These are phyloP conservation scores for Leptonema lineaticorne DNA, from an alignment of 1,140 invertebrate genomes.

Conservation along the genomic window DNA sequence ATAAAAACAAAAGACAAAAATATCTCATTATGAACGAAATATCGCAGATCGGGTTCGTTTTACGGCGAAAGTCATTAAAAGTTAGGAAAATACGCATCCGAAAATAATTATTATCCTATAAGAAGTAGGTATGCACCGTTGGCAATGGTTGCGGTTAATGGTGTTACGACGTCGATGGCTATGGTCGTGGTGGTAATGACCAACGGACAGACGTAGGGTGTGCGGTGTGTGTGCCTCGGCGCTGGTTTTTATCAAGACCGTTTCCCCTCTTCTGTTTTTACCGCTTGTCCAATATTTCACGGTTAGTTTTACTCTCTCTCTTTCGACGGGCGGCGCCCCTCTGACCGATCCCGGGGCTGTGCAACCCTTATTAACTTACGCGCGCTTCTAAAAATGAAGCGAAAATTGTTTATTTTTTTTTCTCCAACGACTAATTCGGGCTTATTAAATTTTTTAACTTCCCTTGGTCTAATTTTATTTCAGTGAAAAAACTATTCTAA, in stretches of 20 bases:
- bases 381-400: not conserved
- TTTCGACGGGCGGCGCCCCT: not conserved
- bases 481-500: too few species aligned
- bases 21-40: not conserved
- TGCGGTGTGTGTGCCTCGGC: not conserved
- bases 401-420: not conserved
- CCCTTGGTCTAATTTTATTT: too few species aligned
- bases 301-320: slow-evolving; percentile 14
- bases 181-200: slow-evolving; percentile 3
- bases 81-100: slow-evolving; percentile 36
- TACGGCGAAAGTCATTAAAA: slow-evolving; percentile 34
- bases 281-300: slow-evolving; percentile 30
- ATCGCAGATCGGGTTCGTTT: not conserved
- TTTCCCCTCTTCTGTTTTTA: not conserved
- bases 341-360: not conserved
- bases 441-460: too few species aligned
- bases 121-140: not conserved
- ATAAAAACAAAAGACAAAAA: not conserved
- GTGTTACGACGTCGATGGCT: too few species aligned
- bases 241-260: slow-evolving; percentile 25
- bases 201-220: not conserved
- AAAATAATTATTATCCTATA: slow-evolving; percentile 35
- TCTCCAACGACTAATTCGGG: not conserved
- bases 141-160: not conserved
- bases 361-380: not conserved